Evolutionary conservation across 2,888 invertebrate species (phyloP), one percentile per base, ranked within the genome.

Genomic region (Stegophylla sp.): DNA sequence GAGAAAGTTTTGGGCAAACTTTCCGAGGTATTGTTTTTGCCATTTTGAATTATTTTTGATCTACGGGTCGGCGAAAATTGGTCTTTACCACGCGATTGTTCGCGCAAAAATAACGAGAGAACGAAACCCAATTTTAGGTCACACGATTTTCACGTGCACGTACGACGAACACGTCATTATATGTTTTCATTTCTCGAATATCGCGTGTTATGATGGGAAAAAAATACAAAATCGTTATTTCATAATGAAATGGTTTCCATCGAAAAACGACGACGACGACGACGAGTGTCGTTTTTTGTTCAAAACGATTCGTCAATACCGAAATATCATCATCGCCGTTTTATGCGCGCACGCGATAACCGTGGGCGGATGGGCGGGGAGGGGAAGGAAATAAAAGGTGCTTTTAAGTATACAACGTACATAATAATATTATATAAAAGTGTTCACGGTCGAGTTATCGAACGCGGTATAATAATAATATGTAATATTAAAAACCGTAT

Each of bases 121-220:
- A 74, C 63, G 34, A 51, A 63, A 48, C 17, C 17, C 20, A 63
- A 63, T 48, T n/a, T n/a, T 74, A 28, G 74, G 74, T 74, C 74
- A 74, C 7, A 63, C 20, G 20, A 48, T 26, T 48, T 74, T 63
- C 48, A 13, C 74, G 71, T 72, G 63, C 20, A 12, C 34, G 13
- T 28, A 34, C 34, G 7, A 7, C 34, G 34, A 34, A 34, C 34
- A 7, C 34, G 7, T 34, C 17, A 15, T 51, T 48, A 17, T 0
- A 56, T n/a, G 61, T 34, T 63, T 73, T 51, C 17, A 34, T 28
- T 63, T 74, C 48, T 63, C 61, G 15, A 74, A 74, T n/a, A n/a
- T 74, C 63, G 74, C 74, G 74, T 74, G 74, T 15, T n/a, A 15
- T 74, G n/a, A n/a, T n/a, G n/a, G n/a, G n/a, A n/a, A 20, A 3